A percentile compares a stretch with the other conserved stretches of the same genome.
Evolutionary conservation across 1,140 invertebrate species (phyloP).

Genomic region (Cydia pomonella): DNA sequence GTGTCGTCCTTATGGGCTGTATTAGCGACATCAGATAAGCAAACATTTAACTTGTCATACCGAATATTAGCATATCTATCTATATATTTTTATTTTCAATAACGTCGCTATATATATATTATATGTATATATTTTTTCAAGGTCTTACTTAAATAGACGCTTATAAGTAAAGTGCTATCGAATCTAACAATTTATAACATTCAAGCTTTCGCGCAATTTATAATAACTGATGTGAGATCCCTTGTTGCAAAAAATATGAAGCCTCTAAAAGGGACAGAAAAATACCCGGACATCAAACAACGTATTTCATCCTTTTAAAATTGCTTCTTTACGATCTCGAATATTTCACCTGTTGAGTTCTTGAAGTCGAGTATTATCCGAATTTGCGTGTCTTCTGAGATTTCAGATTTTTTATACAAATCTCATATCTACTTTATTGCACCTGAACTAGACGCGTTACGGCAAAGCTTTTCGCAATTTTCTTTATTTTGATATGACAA

Average conservation of each 20-base stretch:
- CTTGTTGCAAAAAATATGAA: slow-evolving; percentile 23
- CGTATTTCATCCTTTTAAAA: slow-evolving; percentile 24
- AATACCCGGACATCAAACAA: slow-evolving; percentile 23
- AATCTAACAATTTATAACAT: slow-evolving; percentile 19
- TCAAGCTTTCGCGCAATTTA: slow-evolving; percentile 6
- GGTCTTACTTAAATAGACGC: neutral
- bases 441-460: neutral
- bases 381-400: neutral
- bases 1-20: too few species aligned
- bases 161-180: neutral
- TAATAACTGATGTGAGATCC: slow-evolving; percentile 27
- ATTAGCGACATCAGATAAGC: too few species aligned
- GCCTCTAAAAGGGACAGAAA: slow-evolving; percentile 6
- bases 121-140: too few species aligned
- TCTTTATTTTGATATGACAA: neutral
- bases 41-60: too few species aligned
- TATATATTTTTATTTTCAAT: too few species aligned
- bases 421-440: neutral
- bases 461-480: neutral
- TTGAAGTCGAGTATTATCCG: neutral
- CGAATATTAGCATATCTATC: too few species aligned
- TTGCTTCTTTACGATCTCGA: slow-evolving; percentile 21
- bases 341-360: slow-evolving; percentile 30
- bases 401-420: neutral
- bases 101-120: too few species aligned